Evolutionary conservation across 2,888 invertebrate species (phyloP).

Genomic region (Callimorpha dominula): DNA sequence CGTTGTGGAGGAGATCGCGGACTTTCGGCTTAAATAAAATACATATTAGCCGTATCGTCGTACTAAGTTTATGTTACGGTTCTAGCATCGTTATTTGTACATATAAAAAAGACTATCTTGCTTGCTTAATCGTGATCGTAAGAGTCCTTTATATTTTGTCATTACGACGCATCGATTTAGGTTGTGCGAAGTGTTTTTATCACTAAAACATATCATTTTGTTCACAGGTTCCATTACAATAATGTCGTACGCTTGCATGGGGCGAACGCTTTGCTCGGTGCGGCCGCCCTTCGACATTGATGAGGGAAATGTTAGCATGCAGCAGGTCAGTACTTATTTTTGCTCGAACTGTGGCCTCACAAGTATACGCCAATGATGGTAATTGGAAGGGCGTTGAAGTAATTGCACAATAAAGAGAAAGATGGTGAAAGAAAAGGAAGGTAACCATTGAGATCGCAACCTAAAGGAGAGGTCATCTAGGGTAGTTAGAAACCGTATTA

Average conservation of each 20-base stretch:
- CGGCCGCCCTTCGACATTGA: slow-evolving; percentile 90
- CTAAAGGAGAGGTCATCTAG: not conserved
- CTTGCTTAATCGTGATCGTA: no score
- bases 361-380: no score
- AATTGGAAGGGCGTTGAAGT: no score
- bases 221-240: slow-evolving; percentile 87
- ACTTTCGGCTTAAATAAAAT: no score
- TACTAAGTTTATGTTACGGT: no score
- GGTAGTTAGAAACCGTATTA: no score
- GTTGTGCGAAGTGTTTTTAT: not conserved
- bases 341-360: not conserved
- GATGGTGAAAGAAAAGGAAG: not conserved
- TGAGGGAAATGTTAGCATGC: slow-evolving; percentile 88
- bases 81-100: no score
- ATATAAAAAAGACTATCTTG: no score
- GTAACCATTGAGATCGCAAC: not conserved
- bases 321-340: slow-evolving; percentile 83
- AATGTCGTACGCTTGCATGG: slow-evolving; percentile 90
- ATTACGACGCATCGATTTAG: no score
- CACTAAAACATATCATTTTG: not conserved
- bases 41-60: no score
- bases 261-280: slow-evolving; percentile 89
- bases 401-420: not conserved
- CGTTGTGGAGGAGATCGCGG: no score
- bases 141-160: no score